These are phyloP conservation scores for Mesocentrotus franciscanus DNA, from an alignment of 53 echinoderm and acorn worm species.

Conservation along the genomic window DNA sequence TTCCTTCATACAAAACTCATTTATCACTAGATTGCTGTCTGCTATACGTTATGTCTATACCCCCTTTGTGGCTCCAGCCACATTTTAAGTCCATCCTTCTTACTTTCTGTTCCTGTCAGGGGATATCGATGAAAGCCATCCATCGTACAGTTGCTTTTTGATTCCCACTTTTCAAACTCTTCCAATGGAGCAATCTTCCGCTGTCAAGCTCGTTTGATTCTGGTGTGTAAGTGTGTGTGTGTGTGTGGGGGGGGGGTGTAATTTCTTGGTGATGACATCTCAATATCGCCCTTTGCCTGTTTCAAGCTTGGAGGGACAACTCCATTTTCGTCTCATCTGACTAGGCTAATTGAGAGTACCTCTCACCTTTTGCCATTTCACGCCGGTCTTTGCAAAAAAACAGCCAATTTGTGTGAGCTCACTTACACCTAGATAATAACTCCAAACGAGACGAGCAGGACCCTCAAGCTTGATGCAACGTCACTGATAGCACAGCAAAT, in stretches of 20 bases:
- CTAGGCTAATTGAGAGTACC: constrained; percentile 53
- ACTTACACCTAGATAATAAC: constrained; percentile 48
- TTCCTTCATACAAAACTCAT: constrained; percentile 56
- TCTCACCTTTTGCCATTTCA: constrained; percentile 42
- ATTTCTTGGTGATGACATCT: neutral
- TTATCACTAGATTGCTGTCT: constrained; percentile 47
- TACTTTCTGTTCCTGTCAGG: constrained; percentile 21
- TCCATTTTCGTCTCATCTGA: constrained; percentile 57
- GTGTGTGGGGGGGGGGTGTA: neutral
- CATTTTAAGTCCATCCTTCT: constrained; percentile 30
- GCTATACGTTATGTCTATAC: constrained; percentile 10
- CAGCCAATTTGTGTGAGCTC: constrained; percentile 55
- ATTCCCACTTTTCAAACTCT: constrained; percentile 24
- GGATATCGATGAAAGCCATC: neutral
- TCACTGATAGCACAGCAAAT: constrained; percentile 45
- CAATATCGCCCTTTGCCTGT: neutral
- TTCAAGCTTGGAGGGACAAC: constrained; percentile 22
- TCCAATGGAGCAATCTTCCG: neutral
- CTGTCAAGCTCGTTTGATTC: neutral
- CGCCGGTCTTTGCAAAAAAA: constrained; percentile 11
- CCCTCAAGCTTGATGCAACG: constrained; percentile 34
- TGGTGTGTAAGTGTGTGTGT: neutral
- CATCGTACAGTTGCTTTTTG: constrained; percentile 20
- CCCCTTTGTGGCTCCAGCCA: constrained; percentile 33
- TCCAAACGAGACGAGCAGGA: neutral